These are phyloP conservation scores for Pseudobourletiella spinata DNA, from an alignment of 1,140 invertebrate genomes.

Conservation along the genomic window DNA sequence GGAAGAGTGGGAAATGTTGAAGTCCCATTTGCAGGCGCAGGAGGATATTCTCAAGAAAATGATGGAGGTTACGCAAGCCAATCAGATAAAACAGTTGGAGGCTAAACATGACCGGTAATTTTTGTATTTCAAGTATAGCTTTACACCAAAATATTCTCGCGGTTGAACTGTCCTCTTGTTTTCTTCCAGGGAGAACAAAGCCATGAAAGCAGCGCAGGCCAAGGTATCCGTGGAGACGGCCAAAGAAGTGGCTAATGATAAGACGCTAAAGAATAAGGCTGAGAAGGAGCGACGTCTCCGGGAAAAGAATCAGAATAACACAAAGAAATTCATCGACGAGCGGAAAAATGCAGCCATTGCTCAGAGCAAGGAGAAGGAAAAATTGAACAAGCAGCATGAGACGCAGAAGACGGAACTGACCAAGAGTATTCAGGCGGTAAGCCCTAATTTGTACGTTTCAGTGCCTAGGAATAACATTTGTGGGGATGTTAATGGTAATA, in stretches of 20 bases:
- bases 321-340: constrained; percentile 98
- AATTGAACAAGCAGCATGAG: constrained; percentile 79
- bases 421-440: constrained; percentile 84
- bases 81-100: constrained; percentile 84
- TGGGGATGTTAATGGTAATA: no score
- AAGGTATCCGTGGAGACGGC: constrained; percentile 94
- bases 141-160: neutral
- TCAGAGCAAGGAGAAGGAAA: constrained; percentile 87
- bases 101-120: constrained; percentile 73
- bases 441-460: no score
- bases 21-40: constrained; percentile 73
- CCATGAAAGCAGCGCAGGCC: constrained; percentile 89
- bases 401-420: constrained; percentile 84
- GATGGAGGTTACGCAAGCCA: constrained; percentile 70
- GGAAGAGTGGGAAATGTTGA: constrained; percentile 80
- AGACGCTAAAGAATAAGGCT: constrained; percentile 91
- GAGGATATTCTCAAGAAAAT: constrained; percentile 74
- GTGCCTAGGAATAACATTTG: no score
- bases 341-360: constrained; percentile 76
- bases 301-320: constrained; percentile 98
- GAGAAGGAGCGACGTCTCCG: constrained; percentile 87
- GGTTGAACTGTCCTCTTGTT: no score
- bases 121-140: neutral
- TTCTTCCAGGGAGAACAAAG: constrained; percentile 91
- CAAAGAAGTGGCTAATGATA: constrained; percentile 90